Base-by-base conservation (phyloP, 2,888 invertebrate species). In the Pseudanteris insignis region DNA sequence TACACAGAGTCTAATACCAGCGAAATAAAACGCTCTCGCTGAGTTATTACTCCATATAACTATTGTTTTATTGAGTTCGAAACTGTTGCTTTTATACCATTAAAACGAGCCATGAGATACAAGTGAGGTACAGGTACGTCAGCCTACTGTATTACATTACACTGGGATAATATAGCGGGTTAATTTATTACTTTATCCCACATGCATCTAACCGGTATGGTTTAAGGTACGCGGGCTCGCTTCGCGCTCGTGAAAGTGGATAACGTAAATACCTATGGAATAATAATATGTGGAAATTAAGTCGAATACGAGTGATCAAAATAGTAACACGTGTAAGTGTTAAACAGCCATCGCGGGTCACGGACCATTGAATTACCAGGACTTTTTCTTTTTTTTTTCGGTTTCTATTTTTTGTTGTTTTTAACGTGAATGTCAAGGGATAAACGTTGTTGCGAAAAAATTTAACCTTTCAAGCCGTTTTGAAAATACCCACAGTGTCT, bases 111-210 rank as follows among this genome's bases (percentile, higher is more conserved):
- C 30, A 32, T 28, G 33, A 18, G 46, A 54, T 54, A 54, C 46
- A 28, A 28, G 46, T 53, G 34, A 43, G 37, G 43, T 53, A 30
- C 30, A 30, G 37, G 53, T 38, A 38, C 33, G 54, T 54, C 46
- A 40, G 38, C 15, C 40, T 46, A 54, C 54, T 54, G 54, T 57
- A 57, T 57, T 57, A 57, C 57, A 57, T 57, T 57, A 57, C 57
- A 43, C 34, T 26, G 26, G 43, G 48, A 57, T 57, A 57, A 57
- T 48, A 57, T 37, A 30, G 40, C 47, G 55, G 30, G 41, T 41
- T 55, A 57, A 57, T 57, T 57, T 57, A 57, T 57, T 40, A 48
- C 55, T 47, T 57, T 47, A 57, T 57, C 55, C 55, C 47, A 48
- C 55, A 41, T 57, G 47, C 55, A 41, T 57, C 48, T 46, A 26